Conservation (phyloP, 2,797 vertebrate genomes). For the Fringilla coelebs region DNA sequence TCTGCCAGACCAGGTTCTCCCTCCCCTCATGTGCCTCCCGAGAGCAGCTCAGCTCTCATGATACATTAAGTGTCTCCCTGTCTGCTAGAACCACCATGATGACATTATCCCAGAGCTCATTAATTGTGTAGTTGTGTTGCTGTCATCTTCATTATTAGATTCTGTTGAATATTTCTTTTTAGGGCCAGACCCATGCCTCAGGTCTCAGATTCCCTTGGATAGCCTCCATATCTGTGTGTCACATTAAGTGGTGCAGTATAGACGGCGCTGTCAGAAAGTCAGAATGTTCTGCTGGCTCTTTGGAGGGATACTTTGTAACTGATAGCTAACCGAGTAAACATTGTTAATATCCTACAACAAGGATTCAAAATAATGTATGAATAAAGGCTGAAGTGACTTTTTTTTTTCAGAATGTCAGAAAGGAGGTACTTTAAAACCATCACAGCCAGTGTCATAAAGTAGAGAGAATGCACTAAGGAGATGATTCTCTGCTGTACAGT, state of each 20-base stretch:
- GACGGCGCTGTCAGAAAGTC: not conserved
- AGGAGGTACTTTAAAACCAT: not conserved
- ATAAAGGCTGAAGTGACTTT: not conserved
- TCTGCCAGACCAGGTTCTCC: not conserved
- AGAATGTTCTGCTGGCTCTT: not conserved
- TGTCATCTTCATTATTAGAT: not conserved
- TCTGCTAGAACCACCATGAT: not conserved
- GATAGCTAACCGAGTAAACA: not conserved
- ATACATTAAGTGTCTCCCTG: not conserved
- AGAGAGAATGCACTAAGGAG: not conserved
- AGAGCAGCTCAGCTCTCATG: not conserved
- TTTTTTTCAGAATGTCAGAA: not conserved
- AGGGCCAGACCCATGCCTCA: not conserved
- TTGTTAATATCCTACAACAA: not conserved
- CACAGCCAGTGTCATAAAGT: not conserved
- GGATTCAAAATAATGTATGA: not conserved
- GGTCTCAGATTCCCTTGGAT: not conserved
- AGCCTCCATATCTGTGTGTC: not conserved
- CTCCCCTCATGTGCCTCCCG: not conserved
- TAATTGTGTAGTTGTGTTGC: not conserved
- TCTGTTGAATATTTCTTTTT: not conserved
- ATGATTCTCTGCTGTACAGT: not conserved
- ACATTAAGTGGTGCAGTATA: rapidly evolving
- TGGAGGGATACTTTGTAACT: not conserved
- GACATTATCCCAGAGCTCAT: not conserved